A percentile compares a stretch with the other conserved stretches of the same genome.
phyloP scores from a whole-genome alignment of 1,140 invertebrate species.

The Delia radicum region DNA sequence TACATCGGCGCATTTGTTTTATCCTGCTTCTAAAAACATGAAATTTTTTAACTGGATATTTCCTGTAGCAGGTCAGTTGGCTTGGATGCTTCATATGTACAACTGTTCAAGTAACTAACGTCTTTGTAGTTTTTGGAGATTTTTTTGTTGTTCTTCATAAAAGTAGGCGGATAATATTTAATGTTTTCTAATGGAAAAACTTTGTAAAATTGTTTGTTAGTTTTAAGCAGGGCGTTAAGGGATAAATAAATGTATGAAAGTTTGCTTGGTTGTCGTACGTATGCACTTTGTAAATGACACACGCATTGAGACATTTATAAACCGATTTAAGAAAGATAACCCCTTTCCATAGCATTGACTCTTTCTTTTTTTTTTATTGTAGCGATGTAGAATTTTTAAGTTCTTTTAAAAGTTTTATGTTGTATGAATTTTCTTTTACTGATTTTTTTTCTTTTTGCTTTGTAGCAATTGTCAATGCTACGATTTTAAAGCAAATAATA shows the following conservation, averaged over 20 bases:
- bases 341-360: background rate
- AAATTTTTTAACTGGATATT: no score
- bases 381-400: slow-evolving; percentile 9
- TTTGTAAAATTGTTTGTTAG: no score
- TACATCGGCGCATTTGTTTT: no score
- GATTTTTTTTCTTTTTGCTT: background rate
- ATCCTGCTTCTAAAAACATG: no score
- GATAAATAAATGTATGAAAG: no score
- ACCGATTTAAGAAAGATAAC: slow-evolving; percentile 13
- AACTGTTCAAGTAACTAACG: no score
- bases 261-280: no score
- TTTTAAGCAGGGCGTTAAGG: no score
- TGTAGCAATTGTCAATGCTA: background rate
- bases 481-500: slow-evolving; percentile 10
- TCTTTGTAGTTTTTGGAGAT: background rate
- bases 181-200: slow-evolving; percentile 21
- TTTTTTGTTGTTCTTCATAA: background rate
- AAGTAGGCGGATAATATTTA: slow-evolving; percentile 21
- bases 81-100: no score
- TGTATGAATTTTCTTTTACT: background rate
- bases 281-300: background rate
- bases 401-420: slow-evolving; percentile 5
- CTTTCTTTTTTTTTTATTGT: background rate
- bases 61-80: no score
- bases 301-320: slow-evolving; percentile 13